Evolutionary conservation across 1,140 invertebrate genomes (phyloP), one percentile per base, ranked within the genome.

Genomic region (Saccostrea glomerata): DNA sequence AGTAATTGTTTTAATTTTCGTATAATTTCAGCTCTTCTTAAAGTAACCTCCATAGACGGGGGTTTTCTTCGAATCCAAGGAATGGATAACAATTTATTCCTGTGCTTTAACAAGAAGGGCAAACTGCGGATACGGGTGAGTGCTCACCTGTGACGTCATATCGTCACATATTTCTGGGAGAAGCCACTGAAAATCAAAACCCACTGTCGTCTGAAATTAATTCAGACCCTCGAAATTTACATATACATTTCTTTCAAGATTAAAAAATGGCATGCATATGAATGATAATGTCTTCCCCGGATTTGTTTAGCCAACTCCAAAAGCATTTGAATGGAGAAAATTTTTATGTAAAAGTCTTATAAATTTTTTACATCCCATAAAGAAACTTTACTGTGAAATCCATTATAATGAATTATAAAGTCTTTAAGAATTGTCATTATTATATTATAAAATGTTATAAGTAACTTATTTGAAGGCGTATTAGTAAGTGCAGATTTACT

Each of bases 51-150:
- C 54, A 87, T 86, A 56, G 60, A 82, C n/a, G 56, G 70, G 12
- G 89, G 86, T 13, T 82, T 84, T 17, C 66, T 89, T 40, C 84
- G 70, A 56, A 89, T 89, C 30, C 63, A 63, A 70, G 89, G 86
- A 9, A 84, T 86, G 66, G 58, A 73, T 55, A 87, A 63, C 56
- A 82, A 55, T 40, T 25, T 85, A 30, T 87, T 85, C 58, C 55
- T 89, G n/a, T 89, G 89, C 63, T 87, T 87, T 36, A 84, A 58
- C n/a, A 85, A 70, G 55, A 58, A 60, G 47, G 89, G 89, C 40
- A 87, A 56, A 30, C 83, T 87, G 73, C 70, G 66, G 40, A 83
- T 63, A 17, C 70, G 84, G 83, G 89, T 89, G 82, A 87, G 89
- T 77, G 4, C 12, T 30, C 30, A 36, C 36, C 30, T 30, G 25